Conservation (phyloP, 2,888 invertebrate genomes). For the Aleiodes leptofemur region DNA sequence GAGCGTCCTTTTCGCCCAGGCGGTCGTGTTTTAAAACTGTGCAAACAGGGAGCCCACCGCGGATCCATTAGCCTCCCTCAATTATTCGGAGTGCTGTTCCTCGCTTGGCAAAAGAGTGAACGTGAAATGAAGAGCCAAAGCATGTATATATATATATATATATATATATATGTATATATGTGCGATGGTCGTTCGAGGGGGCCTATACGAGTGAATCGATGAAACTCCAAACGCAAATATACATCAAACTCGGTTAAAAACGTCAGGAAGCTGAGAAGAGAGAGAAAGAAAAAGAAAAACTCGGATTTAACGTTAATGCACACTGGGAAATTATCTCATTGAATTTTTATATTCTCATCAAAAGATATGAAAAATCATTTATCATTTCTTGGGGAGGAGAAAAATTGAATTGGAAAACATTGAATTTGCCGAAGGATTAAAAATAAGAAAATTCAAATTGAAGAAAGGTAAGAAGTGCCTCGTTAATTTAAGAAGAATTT, state of each 20-base stretch:
- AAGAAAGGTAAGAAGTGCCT: conserved; percentile 40
- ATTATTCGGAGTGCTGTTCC: conserved; percentile 64
- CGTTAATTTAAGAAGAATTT: conserved; percentile 73
- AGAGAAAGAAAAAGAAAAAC: neutral
- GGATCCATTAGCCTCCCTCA: conserved; percentile 65
- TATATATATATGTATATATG: neutral
- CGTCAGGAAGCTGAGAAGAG: conserved; percentile 8
- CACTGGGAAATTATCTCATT: conserved; percentile 1
- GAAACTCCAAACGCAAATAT: conserved; percentile 36
- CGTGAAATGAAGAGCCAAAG: conserved; percentile 25
- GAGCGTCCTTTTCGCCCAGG: conserved; percentile 52
- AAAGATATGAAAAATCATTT: no score
- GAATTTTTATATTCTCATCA: no score
- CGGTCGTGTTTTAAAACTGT: conserved; percentile 64
- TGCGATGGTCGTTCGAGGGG: neutral
- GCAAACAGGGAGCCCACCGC: conserved; percentile 61
- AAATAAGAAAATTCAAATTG: conserved; percentile 17
- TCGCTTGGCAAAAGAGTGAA: conserved; percentile 47
- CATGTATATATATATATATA: neutral
- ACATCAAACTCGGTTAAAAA: conserved; percentile 25
- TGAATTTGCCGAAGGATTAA: neutral
- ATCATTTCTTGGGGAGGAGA: neutral
- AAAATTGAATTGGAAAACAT: no score
- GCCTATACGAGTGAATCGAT: conserved; percentile 35
- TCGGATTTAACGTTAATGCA: conserved; percentile 9